Evolutionary conservation across 2,797 vertebrate species (phyloP), one percentile per base, ranked within the genome.

Genomic region (Psittacula derbiana): DNA sequence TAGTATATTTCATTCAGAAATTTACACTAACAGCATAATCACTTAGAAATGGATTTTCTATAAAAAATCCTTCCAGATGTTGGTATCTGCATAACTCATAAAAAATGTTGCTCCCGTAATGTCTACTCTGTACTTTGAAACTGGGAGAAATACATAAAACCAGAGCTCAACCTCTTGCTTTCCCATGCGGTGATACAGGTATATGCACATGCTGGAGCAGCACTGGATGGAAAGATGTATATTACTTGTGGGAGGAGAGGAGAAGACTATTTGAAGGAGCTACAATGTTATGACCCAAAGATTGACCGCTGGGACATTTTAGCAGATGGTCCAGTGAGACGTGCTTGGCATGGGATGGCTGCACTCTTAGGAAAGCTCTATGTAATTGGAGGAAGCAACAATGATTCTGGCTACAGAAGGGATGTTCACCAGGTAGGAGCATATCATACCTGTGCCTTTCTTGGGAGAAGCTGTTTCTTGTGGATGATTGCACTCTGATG

Each of bases 331-430:
- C 99, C 99, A 0, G 98, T 99, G 91, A 98, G 98, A 88, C 98
- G 99, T 11, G 99, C 99, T 12, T 99, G 99, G 99, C 99, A 99
- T 0, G 98, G 99, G 62, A 99, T 98, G 99, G 99, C 99, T 1
- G 98, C 98, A 0, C 95, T 98, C 21, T 97, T 98, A 4, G 98
- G 98, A 10, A 98, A 98, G 19, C 90, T 98, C 46, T 99, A 99
- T 7, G 98, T 99, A 53, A 98, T 99, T 0, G 99, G 99, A 6
- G 99, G 99, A 43, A 99, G 99, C 97, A 99, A 99, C 88, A 98
- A 99, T 1, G 98, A 99, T 24, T 98, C 98, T 1, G 98, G 98
- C 49, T 98, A 98, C 94, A 98, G 99, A 24, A 98, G 98, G 23
- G 99, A 99, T 6, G 98, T 99, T 87, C 98, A 98, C 82, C 97